Conservation (phyloP, 2,888 invertebrate species). For the Conchocele bisecta region DNA sequence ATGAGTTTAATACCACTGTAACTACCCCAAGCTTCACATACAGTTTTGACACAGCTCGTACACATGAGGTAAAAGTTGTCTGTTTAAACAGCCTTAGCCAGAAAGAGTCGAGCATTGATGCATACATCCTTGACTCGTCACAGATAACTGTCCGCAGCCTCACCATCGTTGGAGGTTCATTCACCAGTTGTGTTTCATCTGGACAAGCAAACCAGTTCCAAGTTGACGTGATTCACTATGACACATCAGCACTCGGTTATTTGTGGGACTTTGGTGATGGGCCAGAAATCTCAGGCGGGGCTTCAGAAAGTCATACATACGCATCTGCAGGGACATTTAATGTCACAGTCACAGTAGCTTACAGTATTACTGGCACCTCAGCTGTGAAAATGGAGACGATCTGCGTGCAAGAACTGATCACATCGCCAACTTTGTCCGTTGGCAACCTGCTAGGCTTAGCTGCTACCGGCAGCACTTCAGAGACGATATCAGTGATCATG, state of each 20-base stretch:
- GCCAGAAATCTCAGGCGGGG: neutral
- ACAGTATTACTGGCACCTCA: slow-evolving; percentile 35
- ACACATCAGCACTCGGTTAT: slow-evolving; percentile 19
- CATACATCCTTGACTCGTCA: slow-evolving; percentile 32
- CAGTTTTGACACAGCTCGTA: slow-evolving; percentile 31
- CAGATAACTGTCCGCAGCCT: slow-evolving; percentile 22
- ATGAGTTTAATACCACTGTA: slow-evolving; percentile 38
- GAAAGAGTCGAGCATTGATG: slow-evolving; percentile 12
- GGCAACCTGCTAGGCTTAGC: slow-evolving; percentile 39
- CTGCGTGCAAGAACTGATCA: slow-evolving; percentile 58
- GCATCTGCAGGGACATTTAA: slow-evolving; percentile 49
- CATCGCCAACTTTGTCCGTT: slow-evolving; percentile 23
- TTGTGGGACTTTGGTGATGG: slow-evolving; percentile 60
- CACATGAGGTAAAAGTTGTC: slow-evolving; percentile 47
- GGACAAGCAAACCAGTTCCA: slow-evolving; percentile 5
- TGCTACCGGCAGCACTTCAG: slow-evolving; percentile 14
- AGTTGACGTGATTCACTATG: slow-evolving; percentile 50
- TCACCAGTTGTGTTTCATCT: slow-evolving; percentile 36
- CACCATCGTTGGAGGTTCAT: slow-evolving; percentile 35
- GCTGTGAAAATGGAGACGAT: slow-evolving; percentile 16
- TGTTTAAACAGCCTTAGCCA: slow-evolving; percentile 51
- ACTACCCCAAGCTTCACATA: slow-evolving; percentile 14
- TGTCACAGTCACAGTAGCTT: slow-evolving; percentile 47
- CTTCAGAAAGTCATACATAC: slow-evolving; percentile 32
- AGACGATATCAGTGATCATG: slow-evolving; percentile 32